A percentile compares a stretch with the other conserved stretches of the same genome.
phyloP scores from a whole-genome alignment of 2,888 invertebrate species.

The Spodoptera littoralis region DNA sequence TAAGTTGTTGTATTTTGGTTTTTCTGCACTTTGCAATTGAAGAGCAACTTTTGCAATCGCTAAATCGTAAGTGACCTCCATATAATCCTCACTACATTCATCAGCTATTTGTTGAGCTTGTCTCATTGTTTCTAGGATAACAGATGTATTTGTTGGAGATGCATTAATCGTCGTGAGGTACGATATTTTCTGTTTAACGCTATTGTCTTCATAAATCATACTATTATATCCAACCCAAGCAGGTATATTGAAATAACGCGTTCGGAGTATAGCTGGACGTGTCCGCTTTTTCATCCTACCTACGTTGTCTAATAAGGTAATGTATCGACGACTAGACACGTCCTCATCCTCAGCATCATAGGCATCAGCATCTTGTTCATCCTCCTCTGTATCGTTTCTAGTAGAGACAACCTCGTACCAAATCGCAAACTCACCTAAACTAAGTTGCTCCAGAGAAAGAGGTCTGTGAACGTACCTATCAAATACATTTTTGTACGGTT shows the following conservation, averaged over 20 bases:
- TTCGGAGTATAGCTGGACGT: background rate
- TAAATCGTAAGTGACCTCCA: constrained; percentile 1
- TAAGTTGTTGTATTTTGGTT: constrained; percentile 3
- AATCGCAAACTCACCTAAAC: background rate
- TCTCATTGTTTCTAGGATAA: constrained; percentile 4
- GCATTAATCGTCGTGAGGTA: background rate
- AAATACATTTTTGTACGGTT: background rate
- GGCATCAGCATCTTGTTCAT: background rate
- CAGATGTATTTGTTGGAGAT: background rate
- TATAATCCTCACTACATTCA: background rate
- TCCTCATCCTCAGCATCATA: background rate
- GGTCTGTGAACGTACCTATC: background rate
- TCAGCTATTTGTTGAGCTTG: background rate
- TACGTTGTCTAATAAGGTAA: background rate
- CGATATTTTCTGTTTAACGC: background rate
- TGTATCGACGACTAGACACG: background rate
- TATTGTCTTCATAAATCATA: background rate
- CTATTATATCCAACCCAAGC: no score
- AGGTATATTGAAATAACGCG: background rate
- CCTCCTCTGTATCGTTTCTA: background rate
- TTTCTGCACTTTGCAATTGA: background rate
- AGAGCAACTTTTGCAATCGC: constrained; percentile 6
- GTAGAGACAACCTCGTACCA: background rate
- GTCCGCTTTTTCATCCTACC: background rate
- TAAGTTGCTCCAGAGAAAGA: background rate